Evolutionary conservation across 2,888 invertebrate genomes (phyloP), one percentile per base, ranked within the genome.

Genomic region (Drymonia ruficornis): DNA sequence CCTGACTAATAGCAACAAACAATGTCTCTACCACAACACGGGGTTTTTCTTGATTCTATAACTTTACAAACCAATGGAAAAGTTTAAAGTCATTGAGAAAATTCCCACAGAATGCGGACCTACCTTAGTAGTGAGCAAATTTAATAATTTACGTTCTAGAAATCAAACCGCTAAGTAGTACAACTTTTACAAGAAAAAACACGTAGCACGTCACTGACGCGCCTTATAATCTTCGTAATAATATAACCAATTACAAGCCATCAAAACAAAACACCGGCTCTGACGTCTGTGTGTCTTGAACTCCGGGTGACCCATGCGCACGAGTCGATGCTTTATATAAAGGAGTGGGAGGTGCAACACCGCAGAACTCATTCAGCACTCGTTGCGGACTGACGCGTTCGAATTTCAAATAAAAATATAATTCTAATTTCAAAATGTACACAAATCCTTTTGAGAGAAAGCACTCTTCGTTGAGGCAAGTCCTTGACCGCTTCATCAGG

Each of bases 361-460:
- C 59, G 69, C 62, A 78, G 65, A 70, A 81, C 61, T 66, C 53
- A 68, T 50, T 53, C 60, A 48, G 59, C 69, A 57, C 67, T 84
- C 69, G 49, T 36, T 55, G 70, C 55, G 69, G 72, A 63, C 76
- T 67, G 69, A 83, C 88, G 86, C 74, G 61, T 72, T 59, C 47
- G 59, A 55, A 58, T 51, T 65, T 65, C 52, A 61, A 53, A 55
- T 53, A 29, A 49, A 52, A 56, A 53, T 28, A 46, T 23, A 19
- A 52, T 50, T n/a, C 8, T 31, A 36, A 48, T 50, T 11, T 13
- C 16, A 91, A 84, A 69, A 95, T 95, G 95, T 95, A 94, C 74
- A 95, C 95, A 58, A 95, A 95, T 80, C 95, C 95, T 52, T 95
- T 95, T 78, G 95, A 95, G 67, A 93, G 95, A 67, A 95, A 95